Base-by-base conservation (phyloP, 1,140 invertebrate species). In the Heliothis subflexa region DNA sequence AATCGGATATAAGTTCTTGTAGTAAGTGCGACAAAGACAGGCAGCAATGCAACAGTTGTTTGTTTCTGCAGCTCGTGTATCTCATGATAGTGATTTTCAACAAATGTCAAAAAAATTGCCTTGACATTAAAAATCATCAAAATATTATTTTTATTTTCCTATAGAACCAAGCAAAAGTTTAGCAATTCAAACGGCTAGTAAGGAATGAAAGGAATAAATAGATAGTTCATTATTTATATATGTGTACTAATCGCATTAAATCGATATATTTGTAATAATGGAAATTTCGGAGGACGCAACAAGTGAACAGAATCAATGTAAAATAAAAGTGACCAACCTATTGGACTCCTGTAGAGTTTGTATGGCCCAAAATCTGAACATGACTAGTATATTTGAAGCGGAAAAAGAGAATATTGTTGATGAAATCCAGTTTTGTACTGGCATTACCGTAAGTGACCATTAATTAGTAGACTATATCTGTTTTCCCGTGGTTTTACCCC, bases 391-490 rank as follows among this genome's bases (percentile, higher is more conserved):
- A 55, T 89, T 89, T 55, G 76, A 82, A 9, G 25, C 59, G 11
- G 66, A 45, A 74, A 83, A 70, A 18, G 70, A 59, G 21, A 79
- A 83, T 71, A 81, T 87, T 21, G 73, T 86, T 28, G 73, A 82
- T 45, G 81, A 83, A 73, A 88, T 90, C 57, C 61, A 85, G 28
- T 90, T 85, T 74, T 90, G 89, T 52, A 86, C 89, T 45, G 89
- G 89, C 50, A 14, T 90, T 55, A 45, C 61, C 61, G 86, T 90
- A 83, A 87, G 78, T 83, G 18, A 0, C 25, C 11, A 10, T 50
- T 7, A 3, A 4, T 33, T 14, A 13, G 21, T 25, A 25, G 21
- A 25, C 21, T 25, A 25, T 1, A 25, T 1, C 21, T 25, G 2
- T 25, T 25, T 25, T 25, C 21, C 21, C 21, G 21, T 25, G 2